Evolutionary conservation across 2,113 vertebrate species (phyloP).

Genomic region (Bambusicola thoracicus): DNA sequence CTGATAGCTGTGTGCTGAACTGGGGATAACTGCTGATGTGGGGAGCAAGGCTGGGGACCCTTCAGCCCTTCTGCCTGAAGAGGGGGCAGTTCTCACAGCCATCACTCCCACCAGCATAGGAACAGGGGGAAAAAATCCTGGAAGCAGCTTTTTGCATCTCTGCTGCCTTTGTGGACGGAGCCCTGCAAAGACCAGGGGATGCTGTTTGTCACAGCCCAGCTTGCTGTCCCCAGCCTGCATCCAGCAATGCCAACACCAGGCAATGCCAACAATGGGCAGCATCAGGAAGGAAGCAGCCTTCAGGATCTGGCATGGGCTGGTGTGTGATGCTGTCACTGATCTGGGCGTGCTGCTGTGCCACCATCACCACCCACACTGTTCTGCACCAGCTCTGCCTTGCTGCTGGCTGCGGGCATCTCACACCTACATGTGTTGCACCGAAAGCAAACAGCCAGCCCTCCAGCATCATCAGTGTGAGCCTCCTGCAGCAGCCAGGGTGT

Average conservation of each 20-base stretch:
- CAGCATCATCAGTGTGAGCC: not conserved
- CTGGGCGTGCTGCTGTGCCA: not conserved
- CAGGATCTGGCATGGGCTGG: not conserved
- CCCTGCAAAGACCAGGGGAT: not conserved
- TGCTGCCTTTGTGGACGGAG: not conserved
- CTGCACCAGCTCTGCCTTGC: not conserved
- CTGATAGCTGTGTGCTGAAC: not conserved
- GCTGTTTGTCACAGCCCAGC: rapidly evolving
- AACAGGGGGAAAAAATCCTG: not conserved
- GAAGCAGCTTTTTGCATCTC: not conserved
- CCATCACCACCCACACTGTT: not conserved
- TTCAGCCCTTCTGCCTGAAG: not conserved
- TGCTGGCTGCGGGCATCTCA: not conserved
- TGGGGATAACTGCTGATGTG: not conserved
- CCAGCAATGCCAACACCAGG: too few relatives aligned
- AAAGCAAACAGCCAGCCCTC: not conserved
- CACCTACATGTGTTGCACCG: not conserved
- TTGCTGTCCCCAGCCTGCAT: not conserved
- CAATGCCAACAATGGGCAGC: not conserved
- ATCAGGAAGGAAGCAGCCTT: rapidly evolving
- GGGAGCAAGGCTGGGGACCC: not conserved
- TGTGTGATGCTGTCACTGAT: not conserved
- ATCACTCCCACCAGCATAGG: not conserved
- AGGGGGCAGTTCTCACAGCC: not conserved
- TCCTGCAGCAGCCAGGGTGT: not conserved